phyloP scores from a whole-genome alignment of 2,797 vertebrate species.

The Hypotaenidia okinawae region DNA sequence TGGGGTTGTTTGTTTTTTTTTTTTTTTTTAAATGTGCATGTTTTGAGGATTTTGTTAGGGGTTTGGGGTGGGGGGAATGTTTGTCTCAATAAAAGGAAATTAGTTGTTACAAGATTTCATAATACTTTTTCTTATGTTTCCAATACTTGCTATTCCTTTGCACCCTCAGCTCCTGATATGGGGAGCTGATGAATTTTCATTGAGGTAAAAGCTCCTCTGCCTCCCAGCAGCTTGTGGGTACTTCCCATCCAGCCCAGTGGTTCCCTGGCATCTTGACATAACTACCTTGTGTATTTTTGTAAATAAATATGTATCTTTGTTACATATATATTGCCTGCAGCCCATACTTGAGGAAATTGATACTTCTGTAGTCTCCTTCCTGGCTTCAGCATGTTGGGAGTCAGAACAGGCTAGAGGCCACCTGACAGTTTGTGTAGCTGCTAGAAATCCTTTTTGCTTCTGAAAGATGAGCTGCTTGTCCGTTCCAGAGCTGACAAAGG shows the following conservation, averaged over 20 bases:
- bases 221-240: background rate
- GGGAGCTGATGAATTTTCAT: background rate
- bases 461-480: background rate
- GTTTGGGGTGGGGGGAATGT: fast-evolving
- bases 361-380: background rate
- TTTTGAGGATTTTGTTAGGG: background rate
- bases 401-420: background rate
- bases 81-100: background rate
- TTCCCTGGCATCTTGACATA: background rate
- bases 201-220: background rate
- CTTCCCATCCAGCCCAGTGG: background rate
- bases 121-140: background rate
- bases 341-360: background rate
- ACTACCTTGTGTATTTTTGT: background rate
- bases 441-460: background rate
- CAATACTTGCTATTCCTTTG: background rate
- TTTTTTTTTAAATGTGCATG: background rate
- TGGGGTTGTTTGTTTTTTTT: too few species aligned
- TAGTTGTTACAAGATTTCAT: background rate
- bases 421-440: background rate
- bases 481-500: background rate
- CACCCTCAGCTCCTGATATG: fast-evolving
- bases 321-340: background rate
- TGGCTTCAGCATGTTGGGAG: fast-evolving
- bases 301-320: background rate